phyloP scores from a whole-genome alignment of 2,888 invertebrate genomes.

The Leptura quadrifasciata region DNA sequence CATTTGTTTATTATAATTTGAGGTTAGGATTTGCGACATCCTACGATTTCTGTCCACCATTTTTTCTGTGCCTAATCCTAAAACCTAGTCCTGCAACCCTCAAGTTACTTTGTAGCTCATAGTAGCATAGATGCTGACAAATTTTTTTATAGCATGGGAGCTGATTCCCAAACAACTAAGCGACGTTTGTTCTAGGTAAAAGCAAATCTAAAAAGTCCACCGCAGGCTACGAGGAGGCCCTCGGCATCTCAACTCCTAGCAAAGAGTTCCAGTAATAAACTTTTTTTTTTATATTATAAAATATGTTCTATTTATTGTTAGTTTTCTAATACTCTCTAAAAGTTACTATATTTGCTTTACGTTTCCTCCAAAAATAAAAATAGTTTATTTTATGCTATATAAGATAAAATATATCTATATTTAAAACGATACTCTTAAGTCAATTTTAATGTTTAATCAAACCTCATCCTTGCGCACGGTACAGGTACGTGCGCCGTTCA shows the following conservation, averaged over 20 bases:
- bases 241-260: slow-evolving; percentile 93
- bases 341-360: slow-evolving; percentile 33
- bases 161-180: too few relatives aligned
- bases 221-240: slow-evolving; percentile 91
- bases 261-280: slow-evolving; percentile 80
- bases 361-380: slow-evolving; percentile 20
- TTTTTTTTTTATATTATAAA: slow-evolving; percentile 18
- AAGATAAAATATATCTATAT: slow-evolving; percentile 18
- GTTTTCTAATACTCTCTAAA: slow-evolving; percentile 42
- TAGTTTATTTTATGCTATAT: background rate
- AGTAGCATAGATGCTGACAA: too few relatives aligned
- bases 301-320: slow-evolving; percentile 40
- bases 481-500: background rate
- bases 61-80: too few relatives aligned
- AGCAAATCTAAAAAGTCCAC: slow-evolving; percentile 77
- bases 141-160: too few relatives aligned
- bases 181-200: slow-evolving; percentile 62
- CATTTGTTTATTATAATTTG: background rate
- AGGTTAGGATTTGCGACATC: background rate
- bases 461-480: background rate
- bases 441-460: slow-evolving; percentile 1
- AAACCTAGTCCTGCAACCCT: too few relatives aligned
- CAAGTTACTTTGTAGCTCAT: too few relatives aligned
- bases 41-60: too few relatives aligned
- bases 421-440: background rate